Evolutionary conservation across 2,113 vertebrate species (phyloP).

Genomic region (Delphinus delphis): DNA sequence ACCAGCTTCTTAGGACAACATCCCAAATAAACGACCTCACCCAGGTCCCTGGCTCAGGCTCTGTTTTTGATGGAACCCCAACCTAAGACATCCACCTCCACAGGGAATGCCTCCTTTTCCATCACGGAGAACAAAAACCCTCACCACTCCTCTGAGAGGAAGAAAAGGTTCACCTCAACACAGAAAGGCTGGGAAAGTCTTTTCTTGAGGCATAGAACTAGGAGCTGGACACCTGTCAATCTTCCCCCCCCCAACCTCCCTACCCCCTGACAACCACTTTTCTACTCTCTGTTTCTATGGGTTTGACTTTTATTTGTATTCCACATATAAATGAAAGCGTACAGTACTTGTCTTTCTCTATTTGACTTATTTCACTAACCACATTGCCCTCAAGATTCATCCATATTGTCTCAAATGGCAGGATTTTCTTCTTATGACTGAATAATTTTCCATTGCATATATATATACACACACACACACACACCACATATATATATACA

Average conservation of each 20-base stretch:
- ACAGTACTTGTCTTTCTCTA: background rate
- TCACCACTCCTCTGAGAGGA: background rate
- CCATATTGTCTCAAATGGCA: background rate
- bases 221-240: fast-evolving
- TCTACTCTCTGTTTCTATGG: background rate
- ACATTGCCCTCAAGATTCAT: background rate
- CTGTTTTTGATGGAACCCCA: background rate
- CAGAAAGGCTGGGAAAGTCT: background rate
- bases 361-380: background rate
- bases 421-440: background rate
- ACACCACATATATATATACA: no score
- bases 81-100: background rate
- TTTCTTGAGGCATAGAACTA: background rate
- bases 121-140: background rate
- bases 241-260: no score
- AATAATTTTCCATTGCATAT: background rate
- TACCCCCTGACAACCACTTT: background rate
- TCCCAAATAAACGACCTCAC: background rate
- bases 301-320: background rate
- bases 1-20: background rate
- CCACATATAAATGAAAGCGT: no score
- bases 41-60: background rate
- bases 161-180: background rate
- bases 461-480: no score
- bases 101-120: background rate